phyloP scores from a whole-genome alignment of 2,888 invertebrate species.

The Netelia fuscicornis region DNA sequence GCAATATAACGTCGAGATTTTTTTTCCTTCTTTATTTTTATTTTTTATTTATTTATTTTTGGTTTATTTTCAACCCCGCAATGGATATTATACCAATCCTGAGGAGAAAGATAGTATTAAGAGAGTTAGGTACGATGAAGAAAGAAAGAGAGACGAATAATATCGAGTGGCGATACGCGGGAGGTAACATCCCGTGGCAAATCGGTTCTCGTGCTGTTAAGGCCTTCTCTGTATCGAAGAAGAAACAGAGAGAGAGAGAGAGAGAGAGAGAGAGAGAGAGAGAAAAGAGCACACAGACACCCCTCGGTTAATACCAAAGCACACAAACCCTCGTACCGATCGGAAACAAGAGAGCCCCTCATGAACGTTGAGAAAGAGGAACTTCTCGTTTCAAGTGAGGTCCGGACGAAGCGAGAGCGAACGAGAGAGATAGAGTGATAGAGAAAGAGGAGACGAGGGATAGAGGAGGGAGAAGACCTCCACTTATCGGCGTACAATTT shows the following conservation, averaged over 20 bases:
- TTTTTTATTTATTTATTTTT: neutral
- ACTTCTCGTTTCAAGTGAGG: constrained; percentile 22
- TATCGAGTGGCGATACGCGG: constrained; percentile 73
- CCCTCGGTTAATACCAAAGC: constrained; percentile 38
- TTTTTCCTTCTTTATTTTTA: neutral
- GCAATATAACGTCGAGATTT: constrained; percentile 43
- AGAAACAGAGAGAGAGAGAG: neutral
- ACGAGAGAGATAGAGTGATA: constrained; percentile 7
- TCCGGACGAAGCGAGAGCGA: constrained; percentile 6
- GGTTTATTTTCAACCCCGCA: constrained; percentile 9
- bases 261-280: constrained; percentile 18
- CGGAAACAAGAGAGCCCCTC: constrained; percentile 32
- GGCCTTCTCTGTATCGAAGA: constrained; percentile 58
- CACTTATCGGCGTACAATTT: constrained; percentile 79
- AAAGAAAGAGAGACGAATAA: constrained; percentile 59
- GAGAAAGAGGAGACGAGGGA: constrained; percentile 25
- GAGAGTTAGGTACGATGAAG: constrained; percentile 2
- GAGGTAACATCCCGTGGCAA: constrained; percentile 74
- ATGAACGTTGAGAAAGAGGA: constrained; percentile 26
- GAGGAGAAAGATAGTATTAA: constrained; percentile 40
- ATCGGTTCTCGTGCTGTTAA: constrained; percentile 73
- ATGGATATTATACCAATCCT: constrained; percentile 42
- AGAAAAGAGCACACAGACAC: constrained; percentile 11
- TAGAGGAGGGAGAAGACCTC: constrained; percentile 56
- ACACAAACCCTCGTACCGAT: constrained; percentile 32